Percentiles rank a stretch among this genome's conserved stretches.
Evolutionary conservation across 92 coral and sea anemone genomes (phyloP).

Genomic region (Plumapathes pennacea): DNA sequence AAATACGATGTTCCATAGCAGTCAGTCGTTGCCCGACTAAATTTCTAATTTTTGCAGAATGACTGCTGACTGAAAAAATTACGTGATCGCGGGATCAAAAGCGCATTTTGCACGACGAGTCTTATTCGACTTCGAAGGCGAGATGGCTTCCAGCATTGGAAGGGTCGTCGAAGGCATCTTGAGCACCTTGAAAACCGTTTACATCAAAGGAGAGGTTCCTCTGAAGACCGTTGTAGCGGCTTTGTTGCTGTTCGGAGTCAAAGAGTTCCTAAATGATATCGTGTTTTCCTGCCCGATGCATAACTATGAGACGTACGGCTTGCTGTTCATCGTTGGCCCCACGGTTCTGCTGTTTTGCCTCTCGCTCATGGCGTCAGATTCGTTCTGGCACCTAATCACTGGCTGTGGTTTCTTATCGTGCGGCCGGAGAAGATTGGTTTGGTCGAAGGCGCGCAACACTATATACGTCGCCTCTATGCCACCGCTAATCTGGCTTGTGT

Average conservation of each 20-base stretch:
- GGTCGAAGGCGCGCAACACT: slow-evolving; percentile 55
- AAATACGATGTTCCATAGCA: too few species aligned
- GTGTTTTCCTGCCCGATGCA: slow-evolving; percentile 66
- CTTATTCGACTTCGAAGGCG: too few species aligned
- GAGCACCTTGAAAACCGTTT: background rate
- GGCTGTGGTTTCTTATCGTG: slow-evolving; percentile 39
- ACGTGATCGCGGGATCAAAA: too few species aligned
- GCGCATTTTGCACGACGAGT: too few species aligned
- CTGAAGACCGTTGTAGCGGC: slow-evolving; percentile 58
- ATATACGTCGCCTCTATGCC: slow-evolving; percentile 65
- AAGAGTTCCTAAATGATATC: slow-evolving; percentile 64
- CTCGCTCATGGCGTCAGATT: slow-evolving; percentile 58
- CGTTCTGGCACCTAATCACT: slow-evolving; percentile 73
- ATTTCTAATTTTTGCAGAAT: too few species aligned
- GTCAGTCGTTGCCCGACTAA: too few species aligned
- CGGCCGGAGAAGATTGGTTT: slow-evolving; percentile 34
- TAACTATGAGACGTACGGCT: slow-evolving; percentile 47
- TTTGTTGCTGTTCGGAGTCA: slow-evolving; percentile 55
- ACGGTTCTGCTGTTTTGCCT: slow-evolving; percentile 63
- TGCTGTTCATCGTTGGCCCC: slow-evolving; percentile 66
- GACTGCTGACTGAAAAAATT: too few species aligned
- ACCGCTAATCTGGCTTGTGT: slow-evolving; percentile 68
- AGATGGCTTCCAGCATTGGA: background rate
- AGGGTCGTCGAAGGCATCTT: background rate
- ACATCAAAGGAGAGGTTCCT: slow-evolving; percentile 37